A percentile compares a stretch with the other conserved stretches of the same genome.
Evolutionary conservation across 2,113 vertebrate genomes (phyloP).

Genomic region (Ceyx melanurus): DNA sequence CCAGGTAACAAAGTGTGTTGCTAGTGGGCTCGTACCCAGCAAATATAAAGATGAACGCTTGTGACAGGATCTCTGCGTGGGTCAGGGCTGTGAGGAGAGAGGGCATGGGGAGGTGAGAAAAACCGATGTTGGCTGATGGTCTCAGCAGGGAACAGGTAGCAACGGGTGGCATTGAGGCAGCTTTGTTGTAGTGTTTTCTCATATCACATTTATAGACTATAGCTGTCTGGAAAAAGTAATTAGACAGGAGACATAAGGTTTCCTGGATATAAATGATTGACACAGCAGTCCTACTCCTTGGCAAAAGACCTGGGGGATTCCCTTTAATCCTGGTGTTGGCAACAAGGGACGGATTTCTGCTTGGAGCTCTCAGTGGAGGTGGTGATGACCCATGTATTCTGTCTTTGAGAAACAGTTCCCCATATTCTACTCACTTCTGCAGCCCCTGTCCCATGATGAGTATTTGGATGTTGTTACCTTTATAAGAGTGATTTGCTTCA

Average conservation of each 20-base stretch:
- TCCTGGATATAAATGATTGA: not conserved
- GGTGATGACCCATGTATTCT: not conserved
- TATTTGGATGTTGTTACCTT: conserved; percentile 62
- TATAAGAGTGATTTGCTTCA: not conserved
- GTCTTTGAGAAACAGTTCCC: not conserved
- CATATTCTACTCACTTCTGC: not conserved
- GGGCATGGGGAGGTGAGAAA: not conserved
- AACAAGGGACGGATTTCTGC: not conserved
- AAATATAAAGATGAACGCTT: conserved; percentile 81
- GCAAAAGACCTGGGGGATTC: not conserved
- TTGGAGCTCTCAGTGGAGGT: not conserved
- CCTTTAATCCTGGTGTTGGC: not conserved
- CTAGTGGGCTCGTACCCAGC: conserved; percentile 84
- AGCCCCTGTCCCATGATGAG: rapidly evolving
- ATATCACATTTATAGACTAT: rapidly evolving
- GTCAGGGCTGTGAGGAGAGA: conserved; percentile 73
- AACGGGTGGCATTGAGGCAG: not conserved
- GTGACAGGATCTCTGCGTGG: conserved; percentile 77
- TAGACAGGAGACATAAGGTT: not conserved
- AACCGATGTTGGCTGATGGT: not conserved
- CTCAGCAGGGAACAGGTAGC: not conserved
- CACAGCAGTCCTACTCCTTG: not conserved
- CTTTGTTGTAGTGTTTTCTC: not conserved
- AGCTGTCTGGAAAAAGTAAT: not conserved
- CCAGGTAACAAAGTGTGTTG: conserved; percentile 61